Conservation (phyloP, 2,113 vertebrate genomes). For the Daubentonia madagascariensis region DNA sequence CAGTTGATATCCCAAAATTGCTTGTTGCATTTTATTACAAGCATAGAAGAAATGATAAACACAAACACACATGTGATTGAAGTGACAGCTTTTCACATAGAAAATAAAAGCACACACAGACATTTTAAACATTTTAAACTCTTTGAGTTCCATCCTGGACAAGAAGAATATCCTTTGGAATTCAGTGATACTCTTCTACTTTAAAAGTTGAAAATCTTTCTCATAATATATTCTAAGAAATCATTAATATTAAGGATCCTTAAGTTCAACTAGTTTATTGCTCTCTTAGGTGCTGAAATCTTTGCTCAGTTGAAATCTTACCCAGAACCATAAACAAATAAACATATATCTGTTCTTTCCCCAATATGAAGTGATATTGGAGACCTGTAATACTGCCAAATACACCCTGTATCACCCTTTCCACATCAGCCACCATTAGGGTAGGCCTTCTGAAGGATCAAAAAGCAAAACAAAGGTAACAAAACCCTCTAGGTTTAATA, state of each 20-base stretch:
- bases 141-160: background rate
- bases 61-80: background rate
- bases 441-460: background rate
- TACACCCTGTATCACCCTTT: background rate
- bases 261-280: background rate
- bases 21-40: background rate
- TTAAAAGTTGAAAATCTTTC: background rate
- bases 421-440: too few relatives aligned
- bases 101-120: background rate
- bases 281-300: background rate
- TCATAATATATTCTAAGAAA: constrained; percentile 2
- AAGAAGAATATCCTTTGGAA: background rate
- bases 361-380: background rate
- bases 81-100: background rate
- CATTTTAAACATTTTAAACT: background rate
- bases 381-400: background rate
- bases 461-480: background rate
- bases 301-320: background rate
- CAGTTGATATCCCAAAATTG: background rate
- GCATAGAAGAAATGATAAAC: background rate
- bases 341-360: background rate
- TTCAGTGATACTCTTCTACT: background rate
- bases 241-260: background rate
- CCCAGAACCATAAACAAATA: background rate
- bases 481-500: background rate